Base-by-base conservation (phyloP, 1,140 invertebrate genomes). In the Alviniconcha marisindica region DNA sequence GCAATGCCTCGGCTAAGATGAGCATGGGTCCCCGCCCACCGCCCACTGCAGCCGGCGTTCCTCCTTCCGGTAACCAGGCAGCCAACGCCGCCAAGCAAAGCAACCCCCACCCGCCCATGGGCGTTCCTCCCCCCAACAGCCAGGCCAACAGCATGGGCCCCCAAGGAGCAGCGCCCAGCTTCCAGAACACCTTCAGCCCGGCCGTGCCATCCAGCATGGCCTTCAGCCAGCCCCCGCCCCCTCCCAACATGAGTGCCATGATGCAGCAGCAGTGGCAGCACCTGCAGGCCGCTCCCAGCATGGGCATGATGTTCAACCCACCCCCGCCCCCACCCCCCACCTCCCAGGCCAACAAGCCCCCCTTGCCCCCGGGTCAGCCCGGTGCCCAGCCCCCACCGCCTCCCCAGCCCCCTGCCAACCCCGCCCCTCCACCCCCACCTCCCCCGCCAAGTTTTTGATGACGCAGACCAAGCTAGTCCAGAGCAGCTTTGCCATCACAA, bases 211-310 rank as follows among this genome's bases (percentile, higher is more conserved):
- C 73, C n/a, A 36, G 42, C 12, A 76, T 76, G 73, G 33, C 31
- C 14, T 71, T 40, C 69, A 38, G 14, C 36, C 69, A 71, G 69
- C 69, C 69, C 15, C 69, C 69, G 4, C 33, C 15, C 15, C 74
- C 77, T 12, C 78, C 56, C 21, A 24, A 31, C 56, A 66, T 63
- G n/a, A 12, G 12, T 21, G 10, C 33, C 77, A 36, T 66, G n/a
- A 80, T 80, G 78, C 56, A 60, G 36, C 54, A 66, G n/a, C 77
- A 78, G 77, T 80, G 78, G 78, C 78, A 80, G 21, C 78, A 80
- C 31, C 18, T 60, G 54, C 77, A 79, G 54, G 54, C 60, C 33
- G 33, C 44, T 7, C 21, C 78, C 2, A 24, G 18, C 60, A 80
- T 80, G 78, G 48, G 56, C 36, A 80, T 80, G 78, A 80, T 80